phyloP scores from a whole-genome alignment of 2,888 invertebrate species.

The Caradrina kadenii region DNA sequence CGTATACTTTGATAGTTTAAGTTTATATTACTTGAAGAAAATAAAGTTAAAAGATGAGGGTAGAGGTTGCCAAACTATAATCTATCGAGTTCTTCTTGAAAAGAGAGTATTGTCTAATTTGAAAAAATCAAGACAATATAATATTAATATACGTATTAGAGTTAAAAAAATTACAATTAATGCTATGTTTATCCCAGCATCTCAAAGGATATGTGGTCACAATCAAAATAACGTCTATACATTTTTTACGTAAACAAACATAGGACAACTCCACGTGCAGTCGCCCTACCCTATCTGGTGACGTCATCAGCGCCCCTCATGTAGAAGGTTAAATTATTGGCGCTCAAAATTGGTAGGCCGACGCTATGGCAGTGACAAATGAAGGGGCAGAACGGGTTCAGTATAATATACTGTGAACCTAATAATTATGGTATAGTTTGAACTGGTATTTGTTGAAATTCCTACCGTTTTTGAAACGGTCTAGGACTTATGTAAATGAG shows the following conservation, averaged over 20 bases:
- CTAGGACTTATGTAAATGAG: not conserved
- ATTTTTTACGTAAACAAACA: slow-evolving; percentile 39
- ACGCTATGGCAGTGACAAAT: slow-evolving; percentile 64
- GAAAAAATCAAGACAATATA: no score
- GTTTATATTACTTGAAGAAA: no score
- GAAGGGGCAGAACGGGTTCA: slow-evolving; percentile 41
- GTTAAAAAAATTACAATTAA: no score
- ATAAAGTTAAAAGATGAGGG: no score
- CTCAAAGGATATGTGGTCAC: not conserved
- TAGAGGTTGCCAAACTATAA: no score
- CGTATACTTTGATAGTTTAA: no score
- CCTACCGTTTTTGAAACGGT: slow-evolving; percentile 15
- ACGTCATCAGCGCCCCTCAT: slow-evolving; percentile 49
- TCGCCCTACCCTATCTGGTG: slow-evolving; percentile 42
- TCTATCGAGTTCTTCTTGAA: no score
- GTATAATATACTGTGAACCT: slow-evolving; percentile 46
- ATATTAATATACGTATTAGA: no score
- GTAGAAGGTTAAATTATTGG: slow-evolving; percentile 64
- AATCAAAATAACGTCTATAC: slow-evolving; percentile 8
- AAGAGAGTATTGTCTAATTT: no score
- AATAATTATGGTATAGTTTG: slow-evolving; percentile 47
- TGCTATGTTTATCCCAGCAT: not conserved
- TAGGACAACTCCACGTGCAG: slow-evolving; percentile 29
- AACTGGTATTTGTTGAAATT: slow-evolving; percentile 23
- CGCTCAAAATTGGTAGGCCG: slow-evolving; percentile 68